Evolutionary conservation across 2,888 invertebrate genomes (phyloP), one percentile per base, ranked within the genome.

Genomic region (Mechanitis mazaeus): DNA sequence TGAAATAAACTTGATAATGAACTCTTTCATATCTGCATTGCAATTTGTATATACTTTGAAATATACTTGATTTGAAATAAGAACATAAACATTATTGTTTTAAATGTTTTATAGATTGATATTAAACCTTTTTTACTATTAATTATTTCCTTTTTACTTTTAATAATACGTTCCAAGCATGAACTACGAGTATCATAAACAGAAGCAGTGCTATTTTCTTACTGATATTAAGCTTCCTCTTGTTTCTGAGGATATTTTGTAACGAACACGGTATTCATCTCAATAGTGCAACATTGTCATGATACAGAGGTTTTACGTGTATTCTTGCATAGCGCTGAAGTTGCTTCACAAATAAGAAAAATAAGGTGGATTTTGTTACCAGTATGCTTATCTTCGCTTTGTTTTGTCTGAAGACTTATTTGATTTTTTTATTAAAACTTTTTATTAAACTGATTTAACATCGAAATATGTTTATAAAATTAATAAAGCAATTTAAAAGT

Each of bases 241-340:
- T 71, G 76, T 78, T 74, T 76, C 75, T 71, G 71, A 69, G 77
- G 80, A 83, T 81, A 86, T 83, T 85, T 84, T 82, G 81, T 75
- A 80, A 74, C 75, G 72, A 75, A 71, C 67, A 68, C 66, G 66
- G 65, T 81, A 79, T 82, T 80, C 78, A 72, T 70, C 74, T 69
- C 71, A 75, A 81, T 77, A 79, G 77, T 77, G 84, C 81, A 80
- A 72, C 73, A 83, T 85, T 80, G 81, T 83, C 83, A 83, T 76
- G 80, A 80, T 80, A 79, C 64, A 74, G 73, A 76, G 75, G 78
- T 82, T 85, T 85, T 83, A 85, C 85, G 83, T 83, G 80, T 84
- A 42, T 42, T 42, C 81, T 75, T 74, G 50, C 50, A 50, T 50
- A 47, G 28, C 28, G 2, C 50, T 50, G 50, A 50, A 50, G 6